phyloP scores from a whole-genome alignment of 2,797 vertebrate species.

The Lepus oiostolus region DNA sequence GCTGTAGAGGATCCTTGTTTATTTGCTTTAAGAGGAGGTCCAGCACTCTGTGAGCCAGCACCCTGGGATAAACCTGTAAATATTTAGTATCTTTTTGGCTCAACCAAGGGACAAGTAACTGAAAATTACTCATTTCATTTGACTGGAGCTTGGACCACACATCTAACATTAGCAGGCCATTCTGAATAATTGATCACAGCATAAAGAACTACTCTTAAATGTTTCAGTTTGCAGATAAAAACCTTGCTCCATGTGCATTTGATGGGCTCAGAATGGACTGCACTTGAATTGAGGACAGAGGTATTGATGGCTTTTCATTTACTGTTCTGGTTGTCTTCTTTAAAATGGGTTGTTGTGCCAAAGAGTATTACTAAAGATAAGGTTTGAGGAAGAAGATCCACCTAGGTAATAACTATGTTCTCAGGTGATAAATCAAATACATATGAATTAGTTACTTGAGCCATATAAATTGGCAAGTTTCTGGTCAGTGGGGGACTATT shows the following conservation, averaged over 20 bases:
- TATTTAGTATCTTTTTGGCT: conserved; percentile 71
- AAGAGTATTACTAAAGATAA: neutral
- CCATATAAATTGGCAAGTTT: neutral
- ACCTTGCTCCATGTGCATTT: neutral
- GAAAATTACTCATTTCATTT: conserved; percentile 70
- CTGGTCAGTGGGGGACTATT: neutral
- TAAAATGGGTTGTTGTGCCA: neutral
- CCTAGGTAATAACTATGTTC: neutral
- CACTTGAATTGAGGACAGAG: neutral
- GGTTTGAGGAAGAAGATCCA: neutral
- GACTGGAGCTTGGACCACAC: conserved; percentile 31
- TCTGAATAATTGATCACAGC: neutral
- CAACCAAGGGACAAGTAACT: conserved; percentile 42
- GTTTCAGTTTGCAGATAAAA: conserved; percentile 10
- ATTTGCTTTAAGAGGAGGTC: conserved; percentile 67
- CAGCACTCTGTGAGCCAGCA: conserved; percentile 24
- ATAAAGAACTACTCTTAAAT: conserved; percentile 42
- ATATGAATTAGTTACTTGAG: neutral
- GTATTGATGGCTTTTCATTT: neutral
- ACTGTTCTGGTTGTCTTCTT: neutral
- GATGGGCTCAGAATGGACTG: neutral
- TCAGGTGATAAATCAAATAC: neutral
- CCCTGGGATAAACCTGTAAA: conserved; percentile 62
- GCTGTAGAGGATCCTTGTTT: conserved; percentile 47
- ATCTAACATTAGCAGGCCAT: conserved; percentile 35